Base-by-base conservation (phyloP, 2,888 invertebrate genomes). In the Oscheius sp. region DNA sequence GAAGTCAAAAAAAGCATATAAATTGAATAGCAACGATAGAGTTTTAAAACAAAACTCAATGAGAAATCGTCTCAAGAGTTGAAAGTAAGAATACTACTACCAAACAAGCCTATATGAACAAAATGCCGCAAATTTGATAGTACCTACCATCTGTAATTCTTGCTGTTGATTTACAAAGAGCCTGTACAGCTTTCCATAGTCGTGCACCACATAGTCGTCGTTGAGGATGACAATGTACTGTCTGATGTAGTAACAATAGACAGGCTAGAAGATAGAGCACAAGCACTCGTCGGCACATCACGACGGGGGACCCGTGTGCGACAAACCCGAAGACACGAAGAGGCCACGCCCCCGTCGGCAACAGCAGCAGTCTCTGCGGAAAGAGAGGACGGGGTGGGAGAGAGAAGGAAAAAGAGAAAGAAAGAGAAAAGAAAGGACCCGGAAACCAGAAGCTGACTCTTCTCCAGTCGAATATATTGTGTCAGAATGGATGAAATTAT, bases 241-340 rank as follows among this genome's bases (percentile, higher is more conserved):
- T 41, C n/a, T 59, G 44, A 32, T 33, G 17, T 9, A 54, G 14
- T 22, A 41, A 30, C 28, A 59, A 26, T 14, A 41, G 20, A 41
- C 14, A 41, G 22, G 59, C 59, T 44, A 59, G 59, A 8, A 59
- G 59, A n/a, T n/a, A n/a, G 59, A 59, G 59, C 59, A 59, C 59
- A 44, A 59, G 17, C 59, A 59, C 41, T 41, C 59, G 59, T 26
- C 59, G 59, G 41, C 41, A 59, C 59, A 59, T 59, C 59, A 44
- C 41, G 59, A 44, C 41, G 59, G 44, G 44, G 41, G 44, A 14
- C 41, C 41, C n/a, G n/a, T n/a, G 41, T 50, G 50, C 26, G 50
- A 50, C 50, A 24, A 20, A 20, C 26, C 26, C 17, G 33, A 32
- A 38, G 33, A 56, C n/a, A 33, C 28, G 33, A 20, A 50, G 33